Conservation (phyloP, 2,113 vertebrate genomes). For the Caloenas nicobarica region DNA sequence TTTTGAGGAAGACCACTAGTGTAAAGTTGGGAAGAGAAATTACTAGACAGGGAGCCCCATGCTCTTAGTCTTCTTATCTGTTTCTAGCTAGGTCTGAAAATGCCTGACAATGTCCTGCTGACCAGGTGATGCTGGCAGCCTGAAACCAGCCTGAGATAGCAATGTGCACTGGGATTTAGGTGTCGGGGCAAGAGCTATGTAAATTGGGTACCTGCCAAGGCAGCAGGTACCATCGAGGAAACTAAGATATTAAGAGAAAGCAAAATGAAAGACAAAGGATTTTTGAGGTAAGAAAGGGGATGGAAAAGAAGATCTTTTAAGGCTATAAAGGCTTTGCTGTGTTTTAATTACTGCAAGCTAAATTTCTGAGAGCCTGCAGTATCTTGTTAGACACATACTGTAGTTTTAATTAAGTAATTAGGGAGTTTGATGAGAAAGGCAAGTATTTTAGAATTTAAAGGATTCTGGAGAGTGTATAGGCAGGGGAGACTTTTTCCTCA, state of each 20-base stretch:
- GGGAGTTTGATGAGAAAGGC: constrained; percentile 1
- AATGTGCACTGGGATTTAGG: background rate
- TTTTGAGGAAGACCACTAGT: background rate
- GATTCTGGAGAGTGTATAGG: background rate
- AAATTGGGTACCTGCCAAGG: background rate
- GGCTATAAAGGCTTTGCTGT: background rate
- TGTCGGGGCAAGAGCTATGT: background rate
- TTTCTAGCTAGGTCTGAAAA: background rate
- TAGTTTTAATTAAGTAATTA: constrained; percentile 43
- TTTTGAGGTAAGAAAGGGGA: background rate
- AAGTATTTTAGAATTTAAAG: constrained; percentile 26
- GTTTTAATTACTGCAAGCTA: constrained; percentile 25
- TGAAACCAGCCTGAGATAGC: background rate
- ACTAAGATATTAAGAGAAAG: background rate
- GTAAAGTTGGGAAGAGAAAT: background rate
- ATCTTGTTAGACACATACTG: background rate
- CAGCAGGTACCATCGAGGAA: background rate
- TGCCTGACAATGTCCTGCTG: background rate
- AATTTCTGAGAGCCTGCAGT: background rate
- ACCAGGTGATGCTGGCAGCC: background rate
- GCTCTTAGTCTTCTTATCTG: background rate
- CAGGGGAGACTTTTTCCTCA: constrained; percentile 5
- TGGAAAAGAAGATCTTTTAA: background rate
- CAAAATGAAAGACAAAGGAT: background rate
- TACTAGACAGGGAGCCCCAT: rapidly evolving